phyloP scores from a whole-genome alignment of 2,888 invertebrate genomes.

The Rhorus exstirpatorius region DNA sequence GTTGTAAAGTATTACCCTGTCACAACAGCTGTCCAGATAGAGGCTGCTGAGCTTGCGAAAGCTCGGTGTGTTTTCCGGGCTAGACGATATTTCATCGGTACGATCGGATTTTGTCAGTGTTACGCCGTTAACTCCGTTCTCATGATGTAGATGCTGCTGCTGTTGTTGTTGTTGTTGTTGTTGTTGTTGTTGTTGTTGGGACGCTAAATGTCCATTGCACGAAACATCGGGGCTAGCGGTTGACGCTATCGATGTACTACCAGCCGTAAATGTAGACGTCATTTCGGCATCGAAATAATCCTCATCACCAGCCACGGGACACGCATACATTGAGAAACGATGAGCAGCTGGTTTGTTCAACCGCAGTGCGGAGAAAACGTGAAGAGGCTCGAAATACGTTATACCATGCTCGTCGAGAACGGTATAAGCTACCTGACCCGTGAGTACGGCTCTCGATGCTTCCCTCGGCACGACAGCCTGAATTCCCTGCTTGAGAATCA shows the following conservation, averaged over 20 bases:
- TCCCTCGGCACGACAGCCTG: constrained; percentile 93
- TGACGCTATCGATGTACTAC: constrained; percentile 80
- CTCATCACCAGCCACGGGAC: constrained; percentile 87
- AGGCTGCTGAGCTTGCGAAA: constrained; percentile 87
- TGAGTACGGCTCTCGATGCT: constrained; percentile 91
- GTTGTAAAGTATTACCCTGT: constrained; percentile 76
- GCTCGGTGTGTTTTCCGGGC: constrained; percentile 88
- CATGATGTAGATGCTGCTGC: no score
- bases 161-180: constrained; percentile 67
- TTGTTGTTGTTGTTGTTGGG: constrained; percentile 31
- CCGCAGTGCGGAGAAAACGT: constrained; percentile 91
- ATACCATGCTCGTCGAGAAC: constrained; percentile 93
- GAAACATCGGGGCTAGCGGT: constrained; percentile 85
- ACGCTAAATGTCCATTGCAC: constrained; percentile 57
- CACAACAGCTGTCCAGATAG: constrained; percentile 76
- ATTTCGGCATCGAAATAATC: constrained; percentile 83
- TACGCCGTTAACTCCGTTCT: no score
- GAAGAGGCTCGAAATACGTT: constrained; percentile 91
- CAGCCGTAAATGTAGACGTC: constrained; percentile 78
- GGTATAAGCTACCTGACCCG: constrained; percentile 92
- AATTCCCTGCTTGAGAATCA: constrained; percentile 91
- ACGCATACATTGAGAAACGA: constrained; percentile 90
- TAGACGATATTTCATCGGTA: constrained; percentile 79
- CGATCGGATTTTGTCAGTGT: constrained; percentile 78
- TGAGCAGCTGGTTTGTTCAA: constrained; percentile 89